Evolutionary conservation across 1,140 invertebrate species (phyloP), one percentile per base, ranked within the genome.

Genomic region (Bombus sibiricus): DNA sequence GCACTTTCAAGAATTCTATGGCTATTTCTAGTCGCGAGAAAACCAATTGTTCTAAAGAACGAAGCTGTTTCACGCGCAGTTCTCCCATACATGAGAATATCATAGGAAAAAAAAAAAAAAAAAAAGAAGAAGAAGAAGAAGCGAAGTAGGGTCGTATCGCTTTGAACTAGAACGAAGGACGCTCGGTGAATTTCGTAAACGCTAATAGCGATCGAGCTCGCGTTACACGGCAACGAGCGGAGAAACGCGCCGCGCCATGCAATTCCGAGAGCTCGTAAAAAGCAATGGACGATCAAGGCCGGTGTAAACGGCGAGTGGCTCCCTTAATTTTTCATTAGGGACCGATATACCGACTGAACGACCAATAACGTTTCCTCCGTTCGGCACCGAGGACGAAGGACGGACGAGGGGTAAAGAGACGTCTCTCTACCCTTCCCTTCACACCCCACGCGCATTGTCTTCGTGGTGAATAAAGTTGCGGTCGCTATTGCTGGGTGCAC

Each of bases 301-400:
- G 75, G 75, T 71, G 82, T 78, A 84, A 79, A 79, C 76, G 82
- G 64, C 64, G 28, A 25, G 47, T 34, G 34, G 34, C 74, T 22
- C 68, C 83, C 83, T 85, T 85, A 85, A 85, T 85, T 80, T 85
- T 85, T 85, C 83, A 85, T 85, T 85, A 85, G 39, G 41, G 76
- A 62, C 76, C 83, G 39, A 85, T 77, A 59, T 72, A 37, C 39
- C 53, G 74, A 6, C 64, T 75, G 73, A 83, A 47, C 81, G 32
- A 53, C 75, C 76, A 72, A 84, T 78, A 74, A 43, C 10, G 37
- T 32, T 22, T 6, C 13, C 34, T 64, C 22, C 34, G 47, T 73
- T 74, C 39, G 57, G 53, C 2, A n/a, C n/a, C 43, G n/a, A 59
- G 22, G 12, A 9, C 8, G 22, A n/a, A 22, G 25, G 15, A 47